Evolutionary conservation across 1,140 invertebrate species (phyloP), one percentile per base, ranked within the genome.

Genomic region (Latrodectus geometricus): DNA sequence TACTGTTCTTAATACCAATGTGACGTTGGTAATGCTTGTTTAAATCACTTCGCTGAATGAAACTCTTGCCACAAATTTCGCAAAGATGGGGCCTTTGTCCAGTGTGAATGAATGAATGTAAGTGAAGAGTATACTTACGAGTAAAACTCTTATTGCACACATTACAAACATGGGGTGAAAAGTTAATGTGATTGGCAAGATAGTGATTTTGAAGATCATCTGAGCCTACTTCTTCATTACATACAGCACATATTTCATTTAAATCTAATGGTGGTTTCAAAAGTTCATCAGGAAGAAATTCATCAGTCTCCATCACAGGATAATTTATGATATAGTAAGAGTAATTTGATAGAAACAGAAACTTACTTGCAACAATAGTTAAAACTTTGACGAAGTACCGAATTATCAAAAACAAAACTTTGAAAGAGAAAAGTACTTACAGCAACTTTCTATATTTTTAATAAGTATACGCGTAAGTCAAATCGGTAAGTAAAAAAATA

Each of bases 11-110:
- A n/a, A 52, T 23, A 5, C 78, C 78, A 35, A 72, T 48, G 23
- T 80, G 78, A 0, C 66, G 66, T 35, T 70, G 66, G 11, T 52
- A 96, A 91, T 97, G 96, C 92, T 97, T 96, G 12, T 95, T 96
- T 56, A 97, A 92, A 91, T 98, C 96, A 91, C 97, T 97, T 91
- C 97, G 97, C 56, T 96, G 93, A 90, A 97, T 97, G 91, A 98
- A 97, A 23, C 96, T 93, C 91, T 97, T 97, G 89, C 96, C 95
- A 91, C 97, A 98, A 77, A 97, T 95, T 73, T 95, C 93, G 91
- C 97, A 97, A 90, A 97, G 96, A 90, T 97, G 97, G 17, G 96
- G 96, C 86, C 96, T 93, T 91, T 97, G 96, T 73, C 96, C 96
- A 89, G 96, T 97, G 91, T 97, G 96, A 72, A 89, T 89, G n/a